Base-by-base conservation (phyloP, 2,888 invertebrate species). In the Acrobasis consociella region DNA sequence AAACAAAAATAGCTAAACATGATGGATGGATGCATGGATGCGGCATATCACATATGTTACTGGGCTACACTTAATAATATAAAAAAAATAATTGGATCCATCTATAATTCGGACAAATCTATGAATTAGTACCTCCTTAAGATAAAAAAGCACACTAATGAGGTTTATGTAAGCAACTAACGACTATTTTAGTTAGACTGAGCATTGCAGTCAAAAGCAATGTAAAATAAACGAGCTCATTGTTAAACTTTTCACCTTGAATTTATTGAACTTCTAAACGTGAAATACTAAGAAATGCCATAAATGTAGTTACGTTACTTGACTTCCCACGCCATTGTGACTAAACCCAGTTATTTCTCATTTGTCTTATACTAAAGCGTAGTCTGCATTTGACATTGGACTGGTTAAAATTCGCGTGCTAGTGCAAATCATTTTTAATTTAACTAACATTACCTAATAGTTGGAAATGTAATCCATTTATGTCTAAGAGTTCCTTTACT, bases 271-370 rank as follows among this genome's bases (percentile, higher is more conserved):
- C n/a, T 13, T 16, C 55, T 55, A 39, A 55, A 39, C 39, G 39
- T 39, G 7, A 52, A 52, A 52, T 52, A 55, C 39, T 55, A 55
- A 39, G 39, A 39, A 55, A 55, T 55, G 39, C 16, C 46, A 46
- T 46, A 46, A 46, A 46, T 46, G 46, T 46, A 42, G 42, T 42
- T 16, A 39, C 10, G 55, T 17, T 39, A 39, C 39, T 38, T 55
- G 39, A 16, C 55, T 55, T 55, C 55, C 55, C 39, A 55, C 55
- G 39, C 39, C 39, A 55, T 55, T 55, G 55, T 55, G 31, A 52
- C 39, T 39, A 16, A 39, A 55, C 39, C 39, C 55, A 55, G 55
- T 55, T 55, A 55, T 31, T 55, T 37, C 53, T 53, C 10, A 46
- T 46, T 46, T 46, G 46, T 42, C 42, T 42, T 42, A 11, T 42